Base-by-base conservation (phyloP, 2,888 invertebrate species). In the Meghimatium bilineatum region DNA sequence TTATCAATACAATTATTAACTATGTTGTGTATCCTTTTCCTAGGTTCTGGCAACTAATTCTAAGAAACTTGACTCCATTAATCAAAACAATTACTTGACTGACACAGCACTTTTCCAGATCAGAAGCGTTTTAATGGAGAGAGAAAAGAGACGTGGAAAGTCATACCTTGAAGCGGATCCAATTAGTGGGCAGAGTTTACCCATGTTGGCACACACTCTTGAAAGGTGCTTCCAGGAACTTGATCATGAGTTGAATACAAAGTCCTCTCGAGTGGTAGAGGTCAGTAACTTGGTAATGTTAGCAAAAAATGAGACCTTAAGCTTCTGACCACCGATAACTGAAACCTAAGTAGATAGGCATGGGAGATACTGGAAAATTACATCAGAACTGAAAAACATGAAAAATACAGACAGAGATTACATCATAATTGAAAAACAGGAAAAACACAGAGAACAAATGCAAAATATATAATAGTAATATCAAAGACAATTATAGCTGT, bases 201-300 rank as follows among this genome's bases (percentile, higher is more conserved):
- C 91, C 29, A 91, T 91, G 88, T 85, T 93, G 66, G 90, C 91
- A 1, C 91, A 91, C 75, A 90, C 90, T 0, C 81, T 93, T 36
- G 92, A 92, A 81, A 87, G 90, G 82, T 92, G 91, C 85, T 85
- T 91, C 38, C 89, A 90, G 81, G 92, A 92, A 52, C 63, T 90
- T 67, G 89, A 89, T 32, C 88, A 88, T 67, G 91, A 92, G 23
- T 34, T 88, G 1, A 89, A 89, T 44, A 76, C 87, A 17, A 88
- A 88, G 74, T 86, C 86, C 71, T 84, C 85, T 38, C 90, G 86
- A 87, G 78, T 90, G 17, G 83, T 87, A 17, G 90, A 91, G 90
- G 92, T 92, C 75, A 38, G 77, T 63, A 23, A 63, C 60, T 44
- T 44, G 44, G 12, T 44, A 8, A 44, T 44, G 5, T 44, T 44